A percentile compares a stretch with the other conserved stretches of the same genome.
phyloP scores from a whole-genome alignment of 35 echinoderm and acorn worm species.

The Strongylocentrotus purpuratus region DNA sequence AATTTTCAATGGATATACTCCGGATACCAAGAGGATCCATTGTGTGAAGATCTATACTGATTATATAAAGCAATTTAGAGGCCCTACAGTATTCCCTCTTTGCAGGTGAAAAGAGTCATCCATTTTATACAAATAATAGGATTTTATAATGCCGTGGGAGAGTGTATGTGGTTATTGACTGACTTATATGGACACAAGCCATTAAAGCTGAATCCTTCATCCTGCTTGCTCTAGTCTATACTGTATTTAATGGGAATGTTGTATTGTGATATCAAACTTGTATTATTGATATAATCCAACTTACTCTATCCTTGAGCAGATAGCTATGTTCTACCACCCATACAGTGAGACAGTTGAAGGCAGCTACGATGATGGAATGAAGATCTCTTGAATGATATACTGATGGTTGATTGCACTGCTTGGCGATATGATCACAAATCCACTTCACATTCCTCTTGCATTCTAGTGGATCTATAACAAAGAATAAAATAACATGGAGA shows the following conservation, averaged over 20 bases:
- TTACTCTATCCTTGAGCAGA: conserved; percentile 90
- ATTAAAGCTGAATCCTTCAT: too few relatives aligned
- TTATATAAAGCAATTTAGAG: too few relatives aligned
- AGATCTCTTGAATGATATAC: conserved; percentile 93
- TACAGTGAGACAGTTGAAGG: conserved; percentile 89
- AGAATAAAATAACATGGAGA: not conserved
- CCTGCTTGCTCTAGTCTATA: too few relatives aligned
- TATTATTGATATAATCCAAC: not conserved
- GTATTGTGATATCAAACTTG: not conserved
- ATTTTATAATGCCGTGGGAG: too few relatives aligned
- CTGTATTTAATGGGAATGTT: too few relatives aligned
- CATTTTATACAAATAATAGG: too few relatives aligned
- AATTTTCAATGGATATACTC: not conserved
- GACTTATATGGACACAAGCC: too few relatives aligned
- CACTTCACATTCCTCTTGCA: conserved; percentile 88
- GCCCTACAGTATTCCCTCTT: too few relatives aligned
- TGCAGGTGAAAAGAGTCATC: too few relatives aligned
- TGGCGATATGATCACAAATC: conserved; percentile 90
- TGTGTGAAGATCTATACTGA: too few relatives aligned
- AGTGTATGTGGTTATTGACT: too few relatives aligned
- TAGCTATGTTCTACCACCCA: conserved; percentile 93
- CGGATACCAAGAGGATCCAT: not conserved
- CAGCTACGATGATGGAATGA: conserved; percentile 97
- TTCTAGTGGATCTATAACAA: conserved; percentile 81
- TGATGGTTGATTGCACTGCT: conserved; percentile 92